phyloP scores from a whole-genome alignment of 1,140 invertebrate species.

The Ridgeia piscesae region DNA sequence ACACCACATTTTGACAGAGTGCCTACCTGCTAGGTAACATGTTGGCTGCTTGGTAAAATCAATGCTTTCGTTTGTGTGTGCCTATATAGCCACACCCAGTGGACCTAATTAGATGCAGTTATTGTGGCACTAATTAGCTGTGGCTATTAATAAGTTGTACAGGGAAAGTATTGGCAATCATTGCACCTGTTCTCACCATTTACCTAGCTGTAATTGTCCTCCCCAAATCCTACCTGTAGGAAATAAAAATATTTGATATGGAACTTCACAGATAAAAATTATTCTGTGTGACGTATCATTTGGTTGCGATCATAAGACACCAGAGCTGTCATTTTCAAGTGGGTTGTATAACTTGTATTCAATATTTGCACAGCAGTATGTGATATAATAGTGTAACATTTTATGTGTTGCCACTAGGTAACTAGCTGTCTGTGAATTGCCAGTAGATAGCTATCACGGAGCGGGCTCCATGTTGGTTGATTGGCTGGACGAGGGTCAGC shows the following conservation, averaged over 20 bases:
- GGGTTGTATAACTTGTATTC: not conserved
- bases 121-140: not conserved
- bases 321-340: not conserved
- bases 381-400: not conserved
- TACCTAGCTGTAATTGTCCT: not conserved
- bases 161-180: not conserved
- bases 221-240: not conserved
- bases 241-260: not conserved
- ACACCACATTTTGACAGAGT: no score
- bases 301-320: no score
- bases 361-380: not conserved
- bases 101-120: not conserved
- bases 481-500: not conserved
- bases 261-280: not conserved
- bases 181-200: not conserved
- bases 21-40: not conserved
- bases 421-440: not conserved
- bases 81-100: not conserved
- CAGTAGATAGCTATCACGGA: not conserved
- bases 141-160: not conserved
- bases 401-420: no score
- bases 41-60: not conserved
- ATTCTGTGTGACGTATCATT: no score
- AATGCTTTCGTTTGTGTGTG: not conserved
- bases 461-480: not conserved